Conservation (phyloP, 2,797 vertebrate genomes). For the Anguilla anguilla region DNA sequence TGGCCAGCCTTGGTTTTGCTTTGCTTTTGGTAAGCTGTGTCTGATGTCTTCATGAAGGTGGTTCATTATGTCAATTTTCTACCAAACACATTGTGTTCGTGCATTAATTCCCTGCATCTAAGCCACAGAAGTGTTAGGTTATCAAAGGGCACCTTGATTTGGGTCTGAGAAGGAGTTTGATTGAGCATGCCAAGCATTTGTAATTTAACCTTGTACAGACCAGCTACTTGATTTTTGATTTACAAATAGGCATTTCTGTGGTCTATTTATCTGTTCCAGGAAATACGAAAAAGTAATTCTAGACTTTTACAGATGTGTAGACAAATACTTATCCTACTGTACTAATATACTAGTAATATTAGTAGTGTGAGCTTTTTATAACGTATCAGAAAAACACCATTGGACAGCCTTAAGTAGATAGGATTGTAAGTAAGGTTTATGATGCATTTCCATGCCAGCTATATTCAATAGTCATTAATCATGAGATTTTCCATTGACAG, state of each 20-base stretch:
- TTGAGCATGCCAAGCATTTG: background rate
- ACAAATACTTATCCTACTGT: background rate
- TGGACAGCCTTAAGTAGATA: background rate
- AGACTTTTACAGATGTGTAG: background rate
- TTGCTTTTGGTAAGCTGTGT: background rate
- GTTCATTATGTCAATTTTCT: background rate
- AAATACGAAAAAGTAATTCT: background rate
- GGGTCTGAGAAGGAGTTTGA: background rate
- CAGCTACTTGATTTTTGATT: background rate
- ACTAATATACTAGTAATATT: background rate
- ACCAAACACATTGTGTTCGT: background rate
- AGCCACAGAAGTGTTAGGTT: background rate
- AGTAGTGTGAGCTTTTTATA: background rate
- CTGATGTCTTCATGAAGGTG: background rate
- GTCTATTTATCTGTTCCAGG: background rate
- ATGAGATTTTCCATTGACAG: slow-evolving; percentile 2
- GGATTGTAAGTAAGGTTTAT: background rate
- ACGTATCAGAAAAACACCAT: background rate
- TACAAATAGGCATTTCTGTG: background rate
- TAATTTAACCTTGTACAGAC: background rate
- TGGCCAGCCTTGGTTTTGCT: too few relatives aligned
- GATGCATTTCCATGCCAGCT: slow-evolving; percentile 12
- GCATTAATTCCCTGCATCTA: background rate
- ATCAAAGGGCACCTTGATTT: background rate
- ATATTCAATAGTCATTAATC: slow-evolving; percentile 12